A percentile compares a stretch with the other conserved stretches of the same genome.
Evolutionary conservation across 2,797 vertebrate genomes (phyloP).

Genomic region (Gorsachius magnificus): DNA sequence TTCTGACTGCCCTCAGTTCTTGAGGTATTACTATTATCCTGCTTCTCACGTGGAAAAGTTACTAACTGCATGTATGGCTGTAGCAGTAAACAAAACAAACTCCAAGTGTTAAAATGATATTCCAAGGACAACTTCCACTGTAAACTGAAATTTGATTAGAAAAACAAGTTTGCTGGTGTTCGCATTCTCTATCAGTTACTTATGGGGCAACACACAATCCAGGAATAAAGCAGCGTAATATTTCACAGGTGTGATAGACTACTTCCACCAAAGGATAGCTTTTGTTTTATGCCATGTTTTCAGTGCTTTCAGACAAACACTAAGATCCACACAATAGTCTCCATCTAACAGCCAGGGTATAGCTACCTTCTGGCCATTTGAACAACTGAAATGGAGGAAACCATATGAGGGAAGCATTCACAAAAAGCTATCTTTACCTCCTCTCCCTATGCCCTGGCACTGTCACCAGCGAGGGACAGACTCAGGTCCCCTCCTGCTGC

Average conservation of each 20-base stretch:
- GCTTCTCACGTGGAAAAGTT: neutral
- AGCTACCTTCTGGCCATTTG: neutral
- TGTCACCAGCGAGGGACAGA: neutral
- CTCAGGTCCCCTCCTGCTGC: neutral
- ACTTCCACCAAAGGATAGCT: neutral
- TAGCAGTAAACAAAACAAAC: neutral
- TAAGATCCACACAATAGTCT: neutral
- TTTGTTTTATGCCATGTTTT: neutral
- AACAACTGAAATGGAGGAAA: neutral
- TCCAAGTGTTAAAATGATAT: neutral
- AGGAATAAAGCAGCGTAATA: neutral
- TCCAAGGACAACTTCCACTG: neutral
- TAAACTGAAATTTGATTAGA: slow-evolving; percentile 11
- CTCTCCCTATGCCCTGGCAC: neutral
- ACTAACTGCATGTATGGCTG: neutral
- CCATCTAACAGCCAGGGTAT: neutral
- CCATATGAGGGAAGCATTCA: neutral
- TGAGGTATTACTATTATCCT: neutral
- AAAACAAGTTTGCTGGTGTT: slow-evolving; percentile 8
- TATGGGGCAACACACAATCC: neutral
- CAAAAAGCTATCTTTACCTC: neutral
- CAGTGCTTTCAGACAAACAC: neutral
- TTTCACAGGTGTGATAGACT: neutral
- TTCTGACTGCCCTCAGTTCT: neutral
- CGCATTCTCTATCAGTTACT: neutral